These are phyloP conservation scores for Maylandia zebra DNA, from an alignment of 2,113 vertebrate genomes.

Conservation along the genomic window DNA sequence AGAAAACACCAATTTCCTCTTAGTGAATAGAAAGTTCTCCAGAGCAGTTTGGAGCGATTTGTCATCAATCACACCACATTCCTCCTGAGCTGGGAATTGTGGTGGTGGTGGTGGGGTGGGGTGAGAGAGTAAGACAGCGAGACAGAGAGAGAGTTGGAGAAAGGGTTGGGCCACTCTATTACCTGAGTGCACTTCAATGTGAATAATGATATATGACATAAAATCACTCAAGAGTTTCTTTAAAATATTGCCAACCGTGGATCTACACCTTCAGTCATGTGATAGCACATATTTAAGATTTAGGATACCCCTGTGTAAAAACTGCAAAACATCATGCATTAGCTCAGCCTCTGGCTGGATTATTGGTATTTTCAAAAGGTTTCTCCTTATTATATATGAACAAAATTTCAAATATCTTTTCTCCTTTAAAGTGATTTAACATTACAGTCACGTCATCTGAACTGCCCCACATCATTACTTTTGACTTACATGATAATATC, in stretches of 20 bases:
- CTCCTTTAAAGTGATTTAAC: neutral
- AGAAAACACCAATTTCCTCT: slow-evolving; percentile 87
- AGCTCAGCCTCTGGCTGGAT: neutral
- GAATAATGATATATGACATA: slow-evolving; percentile 87
- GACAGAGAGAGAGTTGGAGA: slow-evolving; percentile 57
- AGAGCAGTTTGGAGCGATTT: slow-evolving; percentile 86
- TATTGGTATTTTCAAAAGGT: neutral
- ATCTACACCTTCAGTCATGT: slow-evolving; percentile 69
- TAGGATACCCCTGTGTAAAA: neutral
- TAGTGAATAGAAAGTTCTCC: slow-evolving; percentile 89
- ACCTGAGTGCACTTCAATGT: slow-evolving; percentile 79
- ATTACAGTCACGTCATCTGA: slow-evolving; percentile 16
- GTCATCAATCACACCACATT: slow-evolving; percentile 87
- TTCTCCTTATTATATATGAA: neutral
- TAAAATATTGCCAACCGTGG: slow-evolving; percentile 67
- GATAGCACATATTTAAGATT: slow-evolving; percentile 44
- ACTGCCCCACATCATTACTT: slow-evolving; percentile 6
- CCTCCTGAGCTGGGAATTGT: slow-evolving; percentile 76
- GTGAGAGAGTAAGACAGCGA: neutral
- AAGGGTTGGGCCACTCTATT: slow-evolving; percentile 76
- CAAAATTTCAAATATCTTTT: neutral
- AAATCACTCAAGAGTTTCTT: slow-evolving; percentile 82
- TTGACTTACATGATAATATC: slow-evolving; percentile 39
- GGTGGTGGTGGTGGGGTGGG: neutral
- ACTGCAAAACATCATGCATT: neutral